phyloP scores from a whole-genome alignment of 2,888 invertebrate genomes.

The Drosophila paramelanica region DNA sequence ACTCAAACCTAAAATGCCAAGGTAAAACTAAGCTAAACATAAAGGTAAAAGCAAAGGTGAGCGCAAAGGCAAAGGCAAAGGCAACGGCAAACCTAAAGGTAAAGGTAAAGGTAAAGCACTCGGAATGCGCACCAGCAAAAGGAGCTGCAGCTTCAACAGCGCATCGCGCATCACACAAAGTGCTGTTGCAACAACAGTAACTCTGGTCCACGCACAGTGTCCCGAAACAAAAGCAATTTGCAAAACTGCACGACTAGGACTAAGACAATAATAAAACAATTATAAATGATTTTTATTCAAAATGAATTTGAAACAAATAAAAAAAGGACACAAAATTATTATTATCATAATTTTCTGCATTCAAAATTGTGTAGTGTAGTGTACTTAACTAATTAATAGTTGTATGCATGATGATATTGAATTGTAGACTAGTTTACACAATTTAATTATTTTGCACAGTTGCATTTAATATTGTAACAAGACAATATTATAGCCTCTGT shows the following conservation, averaged over 20 bases:
- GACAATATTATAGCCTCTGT: too few species aligned
- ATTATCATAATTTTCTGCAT: too few species aligned
- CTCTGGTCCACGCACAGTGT: conserved; percentile 36
- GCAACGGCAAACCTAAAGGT: conserved; percentile 26
- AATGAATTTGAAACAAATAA: not conserved
- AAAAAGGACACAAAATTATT: not conserved
- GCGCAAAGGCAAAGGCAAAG: too few species aligned
- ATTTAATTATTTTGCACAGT: too few species aligned
- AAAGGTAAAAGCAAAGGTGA: conserved; percentile 46
- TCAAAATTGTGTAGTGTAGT: too few species aligned
- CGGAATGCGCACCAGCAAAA: conserved; percentile 67
- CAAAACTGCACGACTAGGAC: too few species aligned
- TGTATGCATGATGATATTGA: too few species aligned
- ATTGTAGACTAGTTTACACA: too few species aligned
- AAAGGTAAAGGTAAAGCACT: conserved; percentile 55
- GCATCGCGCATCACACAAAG: conserved; percentile 73
- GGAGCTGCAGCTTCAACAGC: conserved; percentile 55
- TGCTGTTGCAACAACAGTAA: conserved; percentile 43
- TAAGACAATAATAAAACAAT: too few species aligned
- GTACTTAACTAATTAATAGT: too few species aligned
- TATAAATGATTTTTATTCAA: not conserved
- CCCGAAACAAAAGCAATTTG: not conserved
- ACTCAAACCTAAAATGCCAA: conserved; percentile 61
- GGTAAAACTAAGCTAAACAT: conserved; percentile 59
- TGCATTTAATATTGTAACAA: too few species aligned